Evolutionary conservation across 2,888 invertebrate species (phyloP), one percentile per base, ranked within the genome.

Genomic region (Thumatha senex): DNA sequence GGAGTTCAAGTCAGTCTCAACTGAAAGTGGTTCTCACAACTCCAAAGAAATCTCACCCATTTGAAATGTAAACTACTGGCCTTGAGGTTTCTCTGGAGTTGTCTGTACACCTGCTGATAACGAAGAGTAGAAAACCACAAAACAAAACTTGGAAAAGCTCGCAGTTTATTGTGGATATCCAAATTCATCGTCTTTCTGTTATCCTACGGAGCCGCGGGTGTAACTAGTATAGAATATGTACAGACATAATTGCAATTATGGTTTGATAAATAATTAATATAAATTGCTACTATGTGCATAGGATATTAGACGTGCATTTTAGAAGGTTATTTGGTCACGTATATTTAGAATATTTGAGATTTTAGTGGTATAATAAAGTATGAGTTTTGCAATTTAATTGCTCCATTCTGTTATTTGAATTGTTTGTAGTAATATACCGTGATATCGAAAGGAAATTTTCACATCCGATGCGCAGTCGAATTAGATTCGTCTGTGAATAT

Each of bases 261-360:
- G 50, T 65, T 60, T 56, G 63, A 68, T 67, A 52, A 51, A 56
- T 55, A 60, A 65, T 68, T 65, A 65, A 52, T 59, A 65, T 67
- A 65, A 68, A 58, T 43, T 59, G 56, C 52, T 68, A 60, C 54
- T 65, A 62, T 52, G 30, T 51, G 47, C 42, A 58, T 64, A 34
- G 38, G 30, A 35, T 51, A 43, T 47, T 51, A 46, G 46, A 9
- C 40, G 47, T 48, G 47, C 52, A 48, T 47, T 24, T n/a, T 33
- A 52, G 34, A 24, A 7, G 15, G 40, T 31, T 44, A 12, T 31
- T 34, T 3, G 56, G 51, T 51, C 48, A 63, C 39, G 51, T 51
- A 50, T 50, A 45, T 42, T 36, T 18, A 40, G 47, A 29, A 40
- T 53, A 24, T 24, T 56, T 58, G 14, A 31, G 29, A 30, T 41